phyloP scores from a whole-genome alignment of 1,140 invertebrate genomes.

The Gryllus bimaculatus region DNA sequence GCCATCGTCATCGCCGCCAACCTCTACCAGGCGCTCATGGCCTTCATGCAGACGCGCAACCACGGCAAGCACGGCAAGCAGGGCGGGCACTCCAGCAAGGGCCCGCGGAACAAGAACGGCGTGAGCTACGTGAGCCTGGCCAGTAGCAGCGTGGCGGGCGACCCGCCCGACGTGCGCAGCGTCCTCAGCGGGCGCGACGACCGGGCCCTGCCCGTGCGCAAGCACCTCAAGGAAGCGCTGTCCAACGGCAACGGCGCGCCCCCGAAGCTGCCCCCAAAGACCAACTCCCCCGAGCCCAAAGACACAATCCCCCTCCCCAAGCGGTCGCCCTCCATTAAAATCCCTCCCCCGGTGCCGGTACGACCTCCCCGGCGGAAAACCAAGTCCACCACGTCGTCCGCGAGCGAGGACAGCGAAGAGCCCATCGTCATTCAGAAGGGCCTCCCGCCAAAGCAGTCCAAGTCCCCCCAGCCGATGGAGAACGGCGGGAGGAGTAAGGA shows the following conservation, averaged over 20 bases:
- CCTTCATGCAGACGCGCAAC: conserved; percentile 48
- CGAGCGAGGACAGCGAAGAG: conserved; percentile 27
- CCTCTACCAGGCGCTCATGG: conserved; percentile 73
- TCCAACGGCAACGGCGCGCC: conserved; percentile 20
- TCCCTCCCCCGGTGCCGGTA: conserved; percentile 28
- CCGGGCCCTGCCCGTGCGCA: neutral
- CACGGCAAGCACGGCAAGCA: neutral
- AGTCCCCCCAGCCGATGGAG: conserved; percentile 20
- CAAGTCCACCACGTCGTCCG: conserved; percentile 29
- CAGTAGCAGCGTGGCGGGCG: conserved; percentile 35
- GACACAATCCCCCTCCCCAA: conserved; percentile 37
- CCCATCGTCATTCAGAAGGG: neutral
- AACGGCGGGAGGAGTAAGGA: too few species aligned
- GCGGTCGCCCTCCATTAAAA: conserved; percentile 46
- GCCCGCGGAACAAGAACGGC: conserved; percentile 54
- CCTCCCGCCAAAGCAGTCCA: neutral
- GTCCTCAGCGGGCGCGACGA: too few species aligned
- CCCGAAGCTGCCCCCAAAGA: conserved; percentile 25
- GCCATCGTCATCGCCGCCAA: conserved; percentile 83
- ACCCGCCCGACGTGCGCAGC: neutral
- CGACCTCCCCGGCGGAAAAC: conserved; percentile 38
- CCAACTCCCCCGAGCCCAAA: conserved; percentile 27
- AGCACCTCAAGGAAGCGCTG: neutral
- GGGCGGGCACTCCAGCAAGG: conserved; percentile 30
- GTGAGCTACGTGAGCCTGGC: conserved; percentile 57